Evolutionary conservation across 2,797 vertebrate genomes (phyloP).

Genomic region (Balearica regulorum): DNA sequence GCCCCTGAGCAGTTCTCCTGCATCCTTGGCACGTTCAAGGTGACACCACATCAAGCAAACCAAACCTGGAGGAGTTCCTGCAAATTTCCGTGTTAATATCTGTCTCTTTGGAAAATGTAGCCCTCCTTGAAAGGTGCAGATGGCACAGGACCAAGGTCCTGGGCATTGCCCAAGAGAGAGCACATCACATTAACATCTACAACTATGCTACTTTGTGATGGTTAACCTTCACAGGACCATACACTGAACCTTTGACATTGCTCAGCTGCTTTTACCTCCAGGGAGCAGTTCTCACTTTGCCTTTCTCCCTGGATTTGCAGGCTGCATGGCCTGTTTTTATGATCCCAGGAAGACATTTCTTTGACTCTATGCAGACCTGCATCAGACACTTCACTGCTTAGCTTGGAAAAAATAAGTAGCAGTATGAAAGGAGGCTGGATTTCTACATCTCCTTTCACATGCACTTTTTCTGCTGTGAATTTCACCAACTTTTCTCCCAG

Average conservation of each 20-base stretch:
- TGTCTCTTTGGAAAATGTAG: neutral
- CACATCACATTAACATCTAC: accelerated
- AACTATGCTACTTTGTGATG: accelerated
- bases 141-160: neutral
- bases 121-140: neutral
- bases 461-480: neutral
- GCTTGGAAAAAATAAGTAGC: neutral
- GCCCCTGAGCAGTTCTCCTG: accelerated
- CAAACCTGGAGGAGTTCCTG: neutral
- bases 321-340: neutral
- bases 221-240: neutral
- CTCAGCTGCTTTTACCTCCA: neutral
- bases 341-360: neutral
- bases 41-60: neutral
- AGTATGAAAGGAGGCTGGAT: neutral
- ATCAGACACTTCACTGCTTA: neutral
- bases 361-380: neutral
- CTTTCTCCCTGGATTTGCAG: neutral
- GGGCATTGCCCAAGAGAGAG: neutral
- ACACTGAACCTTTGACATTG: neutral
- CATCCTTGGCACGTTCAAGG: neutral
- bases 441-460: neutral
- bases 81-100: neutral
- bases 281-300: neutral
- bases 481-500: neutral